A percentile compares a stretch with the other conserved stretches of the same genome.
Evolutionary conservation across 2,888 invertebrate species (phyloP).

Genomic region (Parapristionchus giblindavisi): DNA sequence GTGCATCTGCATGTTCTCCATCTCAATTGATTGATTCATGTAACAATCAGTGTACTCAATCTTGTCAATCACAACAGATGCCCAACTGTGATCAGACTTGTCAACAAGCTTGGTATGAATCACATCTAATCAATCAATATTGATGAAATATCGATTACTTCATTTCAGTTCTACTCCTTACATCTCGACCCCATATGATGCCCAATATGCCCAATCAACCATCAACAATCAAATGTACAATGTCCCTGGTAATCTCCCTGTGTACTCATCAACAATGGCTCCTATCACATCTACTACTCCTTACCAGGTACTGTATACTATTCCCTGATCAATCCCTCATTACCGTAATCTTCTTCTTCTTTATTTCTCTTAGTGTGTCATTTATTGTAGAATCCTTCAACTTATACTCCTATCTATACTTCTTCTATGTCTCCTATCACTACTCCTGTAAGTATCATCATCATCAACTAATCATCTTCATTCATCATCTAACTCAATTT

Average conservation of each 20-base stretch:
- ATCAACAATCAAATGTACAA: conserved; percentile 35
- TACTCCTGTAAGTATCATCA: no score
- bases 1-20: conserved; percentile 12
- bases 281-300: conserved; percentile 32
- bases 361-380: background rate
- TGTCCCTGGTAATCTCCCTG: conserved; percentile 29
- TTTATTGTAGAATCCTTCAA: background rate
- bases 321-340: background rate
- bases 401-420: background rate
- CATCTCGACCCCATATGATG: conserved; percentile 21
- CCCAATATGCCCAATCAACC: conserved; percentile 19
- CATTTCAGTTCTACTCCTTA: conserved; percentile 20
- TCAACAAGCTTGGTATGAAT: background rate
- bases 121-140: background rate
- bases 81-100: conserved; percentile 32
- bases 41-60: conserved; percentile 27
- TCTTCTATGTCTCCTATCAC: background rate
- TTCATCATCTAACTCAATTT: no score
- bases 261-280: conserved; percentile 30
- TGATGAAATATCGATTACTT: no score
- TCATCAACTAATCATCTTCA: no score
- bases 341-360: background rate
- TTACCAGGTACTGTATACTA: conserved; percentile 19
- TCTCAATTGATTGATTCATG: conserved; percentile 6
- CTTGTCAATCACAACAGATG: conserved; percentile 20